Conservation (phyloP, 1,140 invertebrate genomes). For the Procambarus clarkii region DNA sequence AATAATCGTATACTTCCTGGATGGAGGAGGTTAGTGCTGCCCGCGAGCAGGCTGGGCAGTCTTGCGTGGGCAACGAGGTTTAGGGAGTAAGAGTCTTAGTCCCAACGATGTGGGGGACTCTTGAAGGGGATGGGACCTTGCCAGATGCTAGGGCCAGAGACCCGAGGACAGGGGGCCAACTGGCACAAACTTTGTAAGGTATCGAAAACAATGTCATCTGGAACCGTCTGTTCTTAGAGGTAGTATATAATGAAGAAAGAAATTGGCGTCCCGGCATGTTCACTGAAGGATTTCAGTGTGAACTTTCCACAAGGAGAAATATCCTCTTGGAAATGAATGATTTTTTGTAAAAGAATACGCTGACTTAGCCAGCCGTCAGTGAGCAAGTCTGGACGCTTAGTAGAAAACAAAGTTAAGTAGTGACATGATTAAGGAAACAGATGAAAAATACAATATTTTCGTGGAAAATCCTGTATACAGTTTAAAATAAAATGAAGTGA, state of each 20-base stretch:
- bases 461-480: slow-evolving; percentile 56
- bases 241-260: slow-evolving; percentile 55
- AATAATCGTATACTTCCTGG: slow-evolving; percentile 71
- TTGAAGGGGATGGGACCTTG: slow-evolving; percentile 37
- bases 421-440: slow-evolving; percentile 39
- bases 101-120: slow-evolving; percentile 47
- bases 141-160: slow-evolving; percentile 62
- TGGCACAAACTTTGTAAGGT: slow-evolving; percentile 60
- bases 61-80: slow-evolving; percentile 69
- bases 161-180: slow-evolving; percentile 68
- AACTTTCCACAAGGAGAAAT: slow-evolving; percentile 37
- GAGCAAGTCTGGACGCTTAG: slow-evolving; percentile 62
- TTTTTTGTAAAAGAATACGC: slow-evolving; percentile 7
- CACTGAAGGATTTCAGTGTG: slow-evolving; percentile 29
- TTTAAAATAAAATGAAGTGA: slow-evolving; percentile 47
- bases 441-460: slow-evolving; percentile 38
- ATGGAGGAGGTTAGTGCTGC: slow-evolving; percentile 70
- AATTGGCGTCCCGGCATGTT: slow-evolving; percentile 60
- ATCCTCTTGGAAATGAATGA: background rate
- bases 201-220: slow-evolving; percentile 65
- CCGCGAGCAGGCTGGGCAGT: slow-evolving; percentile 56
- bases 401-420: slow-evolving; percentile 48
- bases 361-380: slow-evolving; percentile 28
- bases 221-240: slow-evolving; percentile 65
- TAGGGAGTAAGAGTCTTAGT: slow-evolving; percentile 61